phyloP scores from a whole-genome alignment of 2,888 invertebrate genomes.

The Synanthedon vespiformis region DNA sequence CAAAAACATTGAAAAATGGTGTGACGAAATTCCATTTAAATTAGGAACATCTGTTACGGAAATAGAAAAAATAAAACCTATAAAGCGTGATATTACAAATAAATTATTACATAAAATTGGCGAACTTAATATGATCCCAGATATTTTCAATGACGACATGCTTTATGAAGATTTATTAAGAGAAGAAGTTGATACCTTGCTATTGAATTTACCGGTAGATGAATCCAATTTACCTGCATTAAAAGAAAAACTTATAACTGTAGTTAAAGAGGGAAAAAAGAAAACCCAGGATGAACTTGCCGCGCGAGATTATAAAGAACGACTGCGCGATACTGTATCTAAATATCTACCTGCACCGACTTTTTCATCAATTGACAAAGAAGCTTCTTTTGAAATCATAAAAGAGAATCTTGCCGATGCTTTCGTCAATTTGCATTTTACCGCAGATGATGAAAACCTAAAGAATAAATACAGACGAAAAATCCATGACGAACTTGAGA shows the following conservation, averaged over 20 bases:
- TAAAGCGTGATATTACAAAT: slow-evolving; percentile 22
- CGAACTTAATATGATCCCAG: slow-evolving; percentile 32
- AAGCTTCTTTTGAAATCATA: slow-evolving; percentile 26
- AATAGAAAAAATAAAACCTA: slow-evolving; percentile 11
- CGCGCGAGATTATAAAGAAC: slow-evolving; percentile 27
- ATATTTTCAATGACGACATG: slow-evolving; percentile 26
- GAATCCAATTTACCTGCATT: slow-evolving; percentile 11
- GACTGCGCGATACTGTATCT: slow-evolving; percentile 28
- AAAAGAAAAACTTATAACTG: slow-evolving; percentile 20
- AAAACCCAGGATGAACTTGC: slow-evolving; percentile 20
- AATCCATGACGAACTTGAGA: slow-evolving; percentile 24
- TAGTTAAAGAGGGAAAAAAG: slow-evolving; percentile 18
- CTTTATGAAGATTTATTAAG: slow-evolving; percentile 27
- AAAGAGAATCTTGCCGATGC: slow-evolving; percentile 41
- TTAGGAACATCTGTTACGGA: slow-evolving; percentile 11
- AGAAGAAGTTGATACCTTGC: slow-evolving; percentile 26
- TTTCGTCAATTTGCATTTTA: slow-evolving; percentile 33
- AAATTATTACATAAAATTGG: slow-evolving; percentile 26
- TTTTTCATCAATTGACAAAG: slow-evolving; percentile 18
- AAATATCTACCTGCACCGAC: slow-evolving; percentile 21
- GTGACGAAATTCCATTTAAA: slow-evolving; percentile 19
- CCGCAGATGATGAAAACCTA: slow-evolving; percentile 15
- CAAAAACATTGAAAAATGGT: slow-evolving; percentile 18
- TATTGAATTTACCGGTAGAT: slow-evolving; percentile 13
- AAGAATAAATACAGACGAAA: slow-evolving; percentile 22